Evolutionary conservation across 2,113 vertebrate species (phyloP).

Genomic region (Archilochus colubris): DNA sequence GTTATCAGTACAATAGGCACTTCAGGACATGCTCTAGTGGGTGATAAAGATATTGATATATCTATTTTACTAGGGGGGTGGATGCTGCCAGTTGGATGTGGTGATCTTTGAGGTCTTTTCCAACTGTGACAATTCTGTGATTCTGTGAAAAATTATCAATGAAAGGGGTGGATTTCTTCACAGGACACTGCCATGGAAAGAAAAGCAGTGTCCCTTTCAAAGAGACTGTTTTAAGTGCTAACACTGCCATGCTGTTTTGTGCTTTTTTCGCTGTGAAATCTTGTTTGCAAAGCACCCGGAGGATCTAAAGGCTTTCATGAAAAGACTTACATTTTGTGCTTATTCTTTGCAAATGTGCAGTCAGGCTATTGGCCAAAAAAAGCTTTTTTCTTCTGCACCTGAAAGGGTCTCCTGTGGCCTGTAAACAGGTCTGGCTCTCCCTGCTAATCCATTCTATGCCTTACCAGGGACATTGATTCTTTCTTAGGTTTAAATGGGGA

Average conservation of each 20-base stretch:
- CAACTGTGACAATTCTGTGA: too few relatives aligned
- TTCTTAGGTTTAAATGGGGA: background rate
- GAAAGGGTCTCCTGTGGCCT: background rate
- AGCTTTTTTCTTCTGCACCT: background rate
- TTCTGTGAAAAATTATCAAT: background rate
- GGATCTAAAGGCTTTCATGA: background rate
- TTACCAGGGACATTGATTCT: background rate
- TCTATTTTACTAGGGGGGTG: too few relatives aligned
- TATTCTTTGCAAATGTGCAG: background rate
- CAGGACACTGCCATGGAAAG: background rate
- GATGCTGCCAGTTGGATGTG: too few relatives aligned
- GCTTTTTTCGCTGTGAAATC: background rate
- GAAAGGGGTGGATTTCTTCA: background rate
- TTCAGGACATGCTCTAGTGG: too few relatives aligned
- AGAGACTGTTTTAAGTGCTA: background rate
- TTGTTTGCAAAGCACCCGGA: background rate
- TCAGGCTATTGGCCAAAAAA: background rate
- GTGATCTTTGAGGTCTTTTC: too few relatives aligned
- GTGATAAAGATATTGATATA: too few relatives aligned
- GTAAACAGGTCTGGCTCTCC: background rate
- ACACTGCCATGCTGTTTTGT: fast-evolving
- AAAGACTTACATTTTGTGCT: background rate
- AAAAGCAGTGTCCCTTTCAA: background rate
- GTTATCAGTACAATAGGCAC: background rate
- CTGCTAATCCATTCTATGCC: background rate